These are phyloP conservation scores for Pseudois nayaur DNA, from an alignment of 2,113 vertebrate species.

Conservation along the genomic window DNA sequence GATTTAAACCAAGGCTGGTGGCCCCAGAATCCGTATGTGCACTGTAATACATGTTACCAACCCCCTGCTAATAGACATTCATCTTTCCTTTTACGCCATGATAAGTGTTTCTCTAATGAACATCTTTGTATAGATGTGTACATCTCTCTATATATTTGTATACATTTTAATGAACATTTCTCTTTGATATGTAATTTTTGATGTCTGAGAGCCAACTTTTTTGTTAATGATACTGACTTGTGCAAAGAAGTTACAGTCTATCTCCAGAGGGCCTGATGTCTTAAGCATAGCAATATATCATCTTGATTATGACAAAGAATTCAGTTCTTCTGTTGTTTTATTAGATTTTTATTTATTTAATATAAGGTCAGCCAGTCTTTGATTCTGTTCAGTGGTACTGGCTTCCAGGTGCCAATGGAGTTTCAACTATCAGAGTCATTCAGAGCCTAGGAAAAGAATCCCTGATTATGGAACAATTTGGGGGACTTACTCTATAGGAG, in stretches of 20 bases:
- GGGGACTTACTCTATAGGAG: background rate
- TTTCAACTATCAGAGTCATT: background rate
- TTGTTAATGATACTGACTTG: background rate
- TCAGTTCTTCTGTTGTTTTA: background rate
- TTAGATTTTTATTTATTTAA: background rate
- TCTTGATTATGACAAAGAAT: background rate
- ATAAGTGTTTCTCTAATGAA: background rate
- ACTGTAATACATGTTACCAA: background rate
- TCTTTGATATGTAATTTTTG: background rate
- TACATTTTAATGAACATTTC: background rate
- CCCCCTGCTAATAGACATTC: background rate
- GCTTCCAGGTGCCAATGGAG: background rate
- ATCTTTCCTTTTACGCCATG: background rate
- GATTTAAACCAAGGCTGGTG: background rate
- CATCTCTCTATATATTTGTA: background rate
- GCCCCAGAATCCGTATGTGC: background rate
- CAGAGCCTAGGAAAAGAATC: background rate
- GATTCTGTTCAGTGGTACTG: background rate
- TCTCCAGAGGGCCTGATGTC: background rate
- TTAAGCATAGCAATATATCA: background rate
- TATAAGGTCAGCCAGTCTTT: background rate
- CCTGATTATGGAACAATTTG: background rate
- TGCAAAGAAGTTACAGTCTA: background rate
- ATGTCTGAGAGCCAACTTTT: background rate
- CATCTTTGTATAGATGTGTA: background rate